phyloP scores from a whole-genome alignment of 2,797 vertebrate species.

The Anisognathus igniventris region DNA sequence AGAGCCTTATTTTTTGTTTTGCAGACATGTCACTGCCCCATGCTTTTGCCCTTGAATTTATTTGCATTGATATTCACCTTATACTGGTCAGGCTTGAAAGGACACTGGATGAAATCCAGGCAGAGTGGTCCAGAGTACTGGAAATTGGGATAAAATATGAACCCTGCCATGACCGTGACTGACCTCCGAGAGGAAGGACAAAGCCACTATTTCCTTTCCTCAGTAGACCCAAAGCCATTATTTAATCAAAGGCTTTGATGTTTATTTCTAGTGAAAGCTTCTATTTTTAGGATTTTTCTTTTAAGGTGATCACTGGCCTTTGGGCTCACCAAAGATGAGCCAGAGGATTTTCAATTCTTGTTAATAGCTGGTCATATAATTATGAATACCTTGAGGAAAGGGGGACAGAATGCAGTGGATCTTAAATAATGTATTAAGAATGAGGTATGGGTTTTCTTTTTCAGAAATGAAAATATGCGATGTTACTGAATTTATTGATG shows the following conservation, averaged over 20 bases:
- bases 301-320: background rate
- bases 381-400: background rate
- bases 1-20: conserved; percentile 72
- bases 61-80: conserved; percentile 55
- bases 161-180: rapidly evolving
- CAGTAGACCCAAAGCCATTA: background rate
- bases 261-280: background rate
- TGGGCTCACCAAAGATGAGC: background rate
- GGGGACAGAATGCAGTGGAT: background rate
- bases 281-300: background rate
- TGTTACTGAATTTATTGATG: background rate
- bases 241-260: background rate
- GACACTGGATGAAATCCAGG: background rate
- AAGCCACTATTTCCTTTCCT: background rate
- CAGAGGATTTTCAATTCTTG: background rate
- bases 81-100: conserved; percentile 14
- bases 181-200: background rate
- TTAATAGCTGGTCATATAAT: background rate
- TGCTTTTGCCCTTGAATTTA: conserved; percentile 69
- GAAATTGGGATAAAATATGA: background rate
- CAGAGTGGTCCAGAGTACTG: background rate
- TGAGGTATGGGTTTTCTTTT: background rate
- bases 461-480: background rate
- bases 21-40: conserved; percentile 55
- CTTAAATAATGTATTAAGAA: background rate